Evolutionary conservation across 2,797 vertebrate species (phyloP).

Genomic region (Enteromius treurensis): DNA sequence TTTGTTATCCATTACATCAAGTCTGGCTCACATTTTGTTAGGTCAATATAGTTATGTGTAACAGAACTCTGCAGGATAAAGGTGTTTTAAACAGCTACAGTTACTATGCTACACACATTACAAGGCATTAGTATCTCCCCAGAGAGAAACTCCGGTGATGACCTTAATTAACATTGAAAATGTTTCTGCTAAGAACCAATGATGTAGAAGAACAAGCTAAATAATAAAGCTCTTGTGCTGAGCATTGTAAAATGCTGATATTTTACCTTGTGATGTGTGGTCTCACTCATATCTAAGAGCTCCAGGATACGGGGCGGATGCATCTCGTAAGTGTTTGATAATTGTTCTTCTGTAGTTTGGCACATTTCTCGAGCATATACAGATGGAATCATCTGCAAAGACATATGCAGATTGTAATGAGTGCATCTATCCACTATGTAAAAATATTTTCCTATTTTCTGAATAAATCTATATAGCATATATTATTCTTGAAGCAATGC

Average conservation of each 20-base stretch:
- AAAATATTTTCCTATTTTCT: neutral
- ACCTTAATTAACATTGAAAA: slow-evolving; percentile 25
- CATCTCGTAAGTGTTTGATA: slow-evolving; percentile 72
- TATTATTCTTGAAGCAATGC: neutral
- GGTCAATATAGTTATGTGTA: neutral
- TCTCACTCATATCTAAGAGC: slow-evolving; percentile 78
- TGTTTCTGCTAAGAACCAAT: neutral
- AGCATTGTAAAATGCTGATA: neutral
- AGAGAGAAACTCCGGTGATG: neutral
- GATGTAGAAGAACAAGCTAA: slow-evolving; percentile 5
- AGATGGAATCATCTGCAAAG: slow-evolving; percentile 84
- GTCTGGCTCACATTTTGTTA: slow-evolving; percentile 9
- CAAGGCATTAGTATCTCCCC: neutral
- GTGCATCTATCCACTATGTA: neutral
- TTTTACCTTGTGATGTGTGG: slow-evolving; percentile 84
- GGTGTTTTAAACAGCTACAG: neutral
- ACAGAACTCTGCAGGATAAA: neutral
- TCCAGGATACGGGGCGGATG: slow-evolving; percentile 78
- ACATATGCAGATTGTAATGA: slow-evolving; percentile 56
- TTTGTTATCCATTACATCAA: neutral
- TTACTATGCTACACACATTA: neutral
- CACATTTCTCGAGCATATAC: slow-evolving; percentile 85
- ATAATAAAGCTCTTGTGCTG: neutral
- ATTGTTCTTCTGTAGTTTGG: slow-evolving; percentile 80
- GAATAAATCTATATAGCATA: neutral